Evolutionary conservation across 2,888 invertebrate genomes (phyloP).

Genomic region (Drosophila lacicola): DNA sequence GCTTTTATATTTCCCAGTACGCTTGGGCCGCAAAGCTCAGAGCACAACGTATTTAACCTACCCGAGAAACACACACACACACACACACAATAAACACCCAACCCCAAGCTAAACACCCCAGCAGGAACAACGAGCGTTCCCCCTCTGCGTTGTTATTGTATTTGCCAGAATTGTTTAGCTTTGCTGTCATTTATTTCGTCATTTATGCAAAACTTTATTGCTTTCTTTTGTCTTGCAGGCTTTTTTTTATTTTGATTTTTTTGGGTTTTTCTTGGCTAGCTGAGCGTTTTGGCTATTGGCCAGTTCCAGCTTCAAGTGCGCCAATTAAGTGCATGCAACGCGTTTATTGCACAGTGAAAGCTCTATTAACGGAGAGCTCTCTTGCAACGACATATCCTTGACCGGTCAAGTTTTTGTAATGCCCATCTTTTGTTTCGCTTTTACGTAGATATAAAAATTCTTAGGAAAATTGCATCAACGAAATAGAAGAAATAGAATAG

Average conservation of each 20-base stretch:
- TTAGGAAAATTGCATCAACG: no score
- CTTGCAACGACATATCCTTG: no score
- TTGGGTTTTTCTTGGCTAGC: slow-evolving; percentile 14
- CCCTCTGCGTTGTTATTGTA: slow-evolving; percentile 33
- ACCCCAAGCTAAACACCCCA: slow-evolving; percentile 10
- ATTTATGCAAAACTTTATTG: slow-evolving; percentile 82
- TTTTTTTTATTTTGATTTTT: slow-evolving; percentile 15
- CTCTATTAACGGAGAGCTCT: neutral
- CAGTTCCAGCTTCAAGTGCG: slow-evolving; percentile 38
- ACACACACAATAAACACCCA: slow-evolving; percentile 12
- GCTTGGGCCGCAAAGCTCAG: slow-evolving; percentile 40
- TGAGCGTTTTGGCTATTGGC: slow-evolving; percentile 43
- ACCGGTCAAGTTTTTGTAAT: no score
- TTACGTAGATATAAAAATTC: no score
- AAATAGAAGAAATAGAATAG: no score
- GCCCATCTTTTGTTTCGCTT: no score
- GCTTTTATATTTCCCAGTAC: slow-evolving; percentile 72
- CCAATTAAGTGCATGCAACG: slow-evolving; percentile 74
- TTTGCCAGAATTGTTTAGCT: slow-evolving; percentile 78
- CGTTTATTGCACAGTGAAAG: neutral
- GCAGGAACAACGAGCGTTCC: slow-evolving; percentile 28
- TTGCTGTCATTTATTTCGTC: slow-evolving; percentile 81
- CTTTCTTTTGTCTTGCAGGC: slow-evolving; percentile 59
- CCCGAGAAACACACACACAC: slow-evolving; percentile 37
- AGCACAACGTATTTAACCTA: slow-evolving; percentile 62